Base-by-base conservation (phyloP, 2,888 invertebrate species). In the Creontiades dilutus region DNA sequence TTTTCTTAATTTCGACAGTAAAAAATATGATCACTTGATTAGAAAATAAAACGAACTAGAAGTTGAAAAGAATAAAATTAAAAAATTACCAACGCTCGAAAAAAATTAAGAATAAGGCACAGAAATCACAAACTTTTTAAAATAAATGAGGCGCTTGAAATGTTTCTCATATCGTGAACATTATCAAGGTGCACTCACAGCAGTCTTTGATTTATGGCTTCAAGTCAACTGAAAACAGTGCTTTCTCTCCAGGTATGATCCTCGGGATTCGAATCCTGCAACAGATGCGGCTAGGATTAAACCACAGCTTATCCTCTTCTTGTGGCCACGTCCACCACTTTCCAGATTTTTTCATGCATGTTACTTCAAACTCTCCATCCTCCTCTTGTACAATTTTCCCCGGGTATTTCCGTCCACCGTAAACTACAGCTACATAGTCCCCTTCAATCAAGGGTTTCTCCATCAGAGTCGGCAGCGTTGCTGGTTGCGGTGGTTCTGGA, bases 271-370 rank as follows among this genome's bases (percentile, higher is more conserved):
- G 85, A 19, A 85, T 85, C 55, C 55, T 85, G 57, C 3, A 12
- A 23, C 76, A 23, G 76, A 46, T 46, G 46, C 46, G 28, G 19
- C 23, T 57, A 16, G 46, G 46, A 37, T 57, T 85, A 55, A 55
- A 85, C 55, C 55, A 85, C 14, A 85, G 85, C 19, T 85, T 85
- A 23, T 85, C 85, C 23, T 85, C 85, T 85, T 52, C 61, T 14
- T 85, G 16, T 12, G 85, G 85, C 85, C 85, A 85, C 55, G 55
- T 57, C 85, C 85, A 85, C 55, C 55, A 55, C 37, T 85, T 85
- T n/a, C 55, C 85, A 9, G 16, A 13, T 57, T 55, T 85, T 11
- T 48, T 23, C 85, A 85, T 85, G 85, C 85, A 85, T 3, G 85
- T 13, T 13, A 85, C 47, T 27, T 85, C 55, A 4, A 85, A 81